Percentiles rank a stretch among this genome's conserved stretches.
phyloP scores from a whole-genome alignment of 2,888 invertebrate genomes.

The Apantesis nais region DNA sequence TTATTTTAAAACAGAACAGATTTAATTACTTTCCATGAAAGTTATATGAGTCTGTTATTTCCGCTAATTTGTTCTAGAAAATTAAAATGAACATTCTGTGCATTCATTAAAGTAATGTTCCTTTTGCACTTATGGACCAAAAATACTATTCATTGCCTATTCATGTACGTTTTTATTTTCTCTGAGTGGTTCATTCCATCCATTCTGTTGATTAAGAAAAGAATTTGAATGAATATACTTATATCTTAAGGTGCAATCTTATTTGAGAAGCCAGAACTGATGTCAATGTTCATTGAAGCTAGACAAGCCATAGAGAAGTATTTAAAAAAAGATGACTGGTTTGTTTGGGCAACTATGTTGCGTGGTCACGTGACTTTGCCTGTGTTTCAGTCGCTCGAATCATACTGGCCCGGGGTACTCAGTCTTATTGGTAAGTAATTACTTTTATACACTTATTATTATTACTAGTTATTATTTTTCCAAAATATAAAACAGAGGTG shows the following conservation, averaged over 20 bases:
- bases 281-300: slow-evolving; percentile 95
- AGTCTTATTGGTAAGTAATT: slow-evolving; percentile 88
- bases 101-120: not conserved
- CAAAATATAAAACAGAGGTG: no score
- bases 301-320: slow-evolving; percentile 92
- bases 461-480: no score
- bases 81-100: not conserved
- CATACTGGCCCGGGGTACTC: slow-evolving; percentile 99
- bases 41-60: not conserved
- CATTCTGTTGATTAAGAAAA: not conserved
- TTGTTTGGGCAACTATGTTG: slow-evolving; percentile 99
- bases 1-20: not conserved
- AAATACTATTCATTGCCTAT: no score
- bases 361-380: slow-evolving; percentile 98
- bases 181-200: no score
- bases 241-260: slow-evolving; percentile 88
- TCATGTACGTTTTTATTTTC: not conserved
- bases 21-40: not conserved
- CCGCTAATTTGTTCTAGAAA: not conserved
- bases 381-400: slow-evolving; percentile 99
- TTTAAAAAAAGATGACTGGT: slow-evolving; percentile 98
- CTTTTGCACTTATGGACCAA: no score
- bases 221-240: not conserved
- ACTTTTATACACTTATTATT: no score
- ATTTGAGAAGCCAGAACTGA: slow-evolving; percentile 94